A percentile compares a stretch with the other conserved stretches of the same genome.
Evolutionary conservation across 2,113 vertebrate species (phyloP).

Genomic region (Tupaia chinensis): DNA sequence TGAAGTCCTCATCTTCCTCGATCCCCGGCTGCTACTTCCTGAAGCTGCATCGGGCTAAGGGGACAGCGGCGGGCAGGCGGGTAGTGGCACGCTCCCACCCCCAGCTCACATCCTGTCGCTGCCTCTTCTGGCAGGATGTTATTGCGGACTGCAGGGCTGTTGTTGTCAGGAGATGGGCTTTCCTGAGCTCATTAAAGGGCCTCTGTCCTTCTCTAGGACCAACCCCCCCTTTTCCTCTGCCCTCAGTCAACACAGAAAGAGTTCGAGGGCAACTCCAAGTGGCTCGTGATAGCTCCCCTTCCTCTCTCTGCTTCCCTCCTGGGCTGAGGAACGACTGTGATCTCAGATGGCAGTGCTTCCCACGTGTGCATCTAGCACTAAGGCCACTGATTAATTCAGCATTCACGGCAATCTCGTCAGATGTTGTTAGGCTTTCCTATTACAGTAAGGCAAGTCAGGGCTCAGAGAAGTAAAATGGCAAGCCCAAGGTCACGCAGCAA

Average conservation of each 20-base stretch:
- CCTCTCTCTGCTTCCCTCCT: not conserved
- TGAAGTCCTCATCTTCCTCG: conserved; percentile 58
- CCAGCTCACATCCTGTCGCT: conserved; percentile 65
- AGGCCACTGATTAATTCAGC: not conserved
- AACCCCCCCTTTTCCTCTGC: conserved; percentile 52
- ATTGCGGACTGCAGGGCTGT: conserved; percentile 55
- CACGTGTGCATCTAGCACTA: not conserved
- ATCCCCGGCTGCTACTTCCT: conserved; percentile 55
- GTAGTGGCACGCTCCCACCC: not conserved
- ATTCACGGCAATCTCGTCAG: not conserved
- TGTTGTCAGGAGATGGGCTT: conserved; percentile 78
- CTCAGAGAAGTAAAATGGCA: not conserved
- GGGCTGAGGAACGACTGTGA: too few species aligned
- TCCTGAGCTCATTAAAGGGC: conserved; percentile 78
- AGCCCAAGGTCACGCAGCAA: not conserved
- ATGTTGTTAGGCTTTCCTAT: not conserved
- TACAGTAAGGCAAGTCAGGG: not conserved
- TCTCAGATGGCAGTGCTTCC: not conserved
- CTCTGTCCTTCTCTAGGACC: conserved; percentile 59
- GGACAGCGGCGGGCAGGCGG: not conserved
- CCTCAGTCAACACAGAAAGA: conserved; percentile 44
- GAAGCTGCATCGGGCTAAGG: not conserved
- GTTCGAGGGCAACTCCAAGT: not conserved
- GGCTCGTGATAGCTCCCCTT: not conserved
- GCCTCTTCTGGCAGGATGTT: conserved; percentile 74